phyloP scores from a whole-genome alignment of 2,113 vertebrate species.

The Pangasianodon hypophthalmus region DNA sequence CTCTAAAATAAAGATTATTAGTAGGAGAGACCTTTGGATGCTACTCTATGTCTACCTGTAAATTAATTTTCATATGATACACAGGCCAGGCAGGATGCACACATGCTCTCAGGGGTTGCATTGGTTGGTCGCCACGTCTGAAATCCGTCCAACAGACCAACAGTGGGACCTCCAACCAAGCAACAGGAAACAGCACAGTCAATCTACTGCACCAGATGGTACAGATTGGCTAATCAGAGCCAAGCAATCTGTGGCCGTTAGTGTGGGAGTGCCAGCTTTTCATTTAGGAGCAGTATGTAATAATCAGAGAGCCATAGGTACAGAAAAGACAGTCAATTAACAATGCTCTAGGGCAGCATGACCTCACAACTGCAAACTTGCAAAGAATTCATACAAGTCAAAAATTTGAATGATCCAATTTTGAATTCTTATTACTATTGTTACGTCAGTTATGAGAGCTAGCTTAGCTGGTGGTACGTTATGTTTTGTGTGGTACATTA shows the following conservation, averaged over 20 bases:
- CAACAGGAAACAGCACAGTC: slow-evolving; percentile 60
- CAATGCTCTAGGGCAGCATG: neutral
- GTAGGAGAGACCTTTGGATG: neutral
- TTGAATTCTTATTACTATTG: neutral
- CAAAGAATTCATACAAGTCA: neutral
- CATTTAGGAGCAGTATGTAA: slow-evolving; percentile 33
- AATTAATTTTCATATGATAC: slow-evolving; percentile 30
- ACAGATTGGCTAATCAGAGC: slow-evolving; percentile 64
- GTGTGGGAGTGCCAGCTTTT: slow-evolving; percentile 20
- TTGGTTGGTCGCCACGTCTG: slow-evolving; percentile 6
- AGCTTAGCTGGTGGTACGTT: neutral
- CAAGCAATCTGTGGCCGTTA: slow-evolving; percentile 60
- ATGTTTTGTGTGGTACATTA: neutral
- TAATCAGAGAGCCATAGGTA: slow-evolving; percentile 44
- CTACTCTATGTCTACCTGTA: slow-evolving; percentile 20
- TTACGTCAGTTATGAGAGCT: neutral
- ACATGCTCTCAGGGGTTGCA: slow-evolving; percentile 21
- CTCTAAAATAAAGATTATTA: neutral
- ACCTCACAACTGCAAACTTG: neutral
- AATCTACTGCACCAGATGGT: slow-evolving; percentile 69
- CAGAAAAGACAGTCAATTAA: slow-evolving; percentile 8
- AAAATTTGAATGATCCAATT: neutral
- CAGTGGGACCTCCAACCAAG: slow-evolving; percentile 29
- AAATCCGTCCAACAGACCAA: slow-evolving; percentile 34
- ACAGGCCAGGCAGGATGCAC: slow-evolving; percentile 12